These are phyloP conservation scores for Yponomeuta malinellus DNA, from an alignment of 2,888 invertebrate species.

Conservation along the genomic window DNA sequence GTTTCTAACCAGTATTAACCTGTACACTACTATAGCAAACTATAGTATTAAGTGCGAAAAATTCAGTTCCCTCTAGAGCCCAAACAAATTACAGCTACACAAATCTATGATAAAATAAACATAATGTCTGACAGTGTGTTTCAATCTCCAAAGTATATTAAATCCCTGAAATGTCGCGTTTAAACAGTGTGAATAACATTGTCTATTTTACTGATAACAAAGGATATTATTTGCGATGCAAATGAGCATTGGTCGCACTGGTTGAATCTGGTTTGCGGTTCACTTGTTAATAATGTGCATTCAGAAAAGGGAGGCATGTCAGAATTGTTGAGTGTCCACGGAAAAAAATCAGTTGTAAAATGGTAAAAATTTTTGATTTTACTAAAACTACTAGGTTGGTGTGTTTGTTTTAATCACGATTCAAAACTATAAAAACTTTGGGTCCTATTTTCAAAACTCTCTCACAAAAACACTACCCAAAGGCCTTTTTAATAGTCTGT, in stretches of 20 bases:
- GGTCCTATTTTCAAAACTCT: no score
- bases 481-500: no score
- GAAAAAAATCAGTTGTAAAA: no score
- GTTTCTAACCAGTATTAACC: no score
- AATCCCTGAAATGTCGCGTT: not conserved
- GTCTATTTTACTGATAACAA: not conserved
- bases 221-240: slow-evolving; percentile 7
- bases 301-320: no score
- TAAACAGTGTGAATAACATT: not conserved
- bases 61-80: not conserved
- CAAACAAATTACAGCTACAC: not conserved
- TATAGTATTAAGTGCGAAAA: not conserved
- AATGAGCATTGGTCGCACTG: slow-evolving; percentile 3
- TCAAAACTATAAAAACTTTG: no score
- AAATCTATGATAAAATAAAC: not conserved
- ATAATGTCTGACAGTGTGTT: not conserved
- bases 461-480: no score
- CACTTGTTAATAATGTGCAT: not conserved
- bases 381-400: no score
- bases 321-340: no score
- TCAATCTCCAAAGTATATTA: not conserved
- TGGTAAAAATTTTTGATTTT: no score
- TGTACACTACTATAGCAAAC: no score
- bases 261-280: not conserved
- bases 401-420: no score